Evolutionary conservation across 2,888 invertebrate genomes (phyloP).

Genomic region (Euclidia mi): DNA sequence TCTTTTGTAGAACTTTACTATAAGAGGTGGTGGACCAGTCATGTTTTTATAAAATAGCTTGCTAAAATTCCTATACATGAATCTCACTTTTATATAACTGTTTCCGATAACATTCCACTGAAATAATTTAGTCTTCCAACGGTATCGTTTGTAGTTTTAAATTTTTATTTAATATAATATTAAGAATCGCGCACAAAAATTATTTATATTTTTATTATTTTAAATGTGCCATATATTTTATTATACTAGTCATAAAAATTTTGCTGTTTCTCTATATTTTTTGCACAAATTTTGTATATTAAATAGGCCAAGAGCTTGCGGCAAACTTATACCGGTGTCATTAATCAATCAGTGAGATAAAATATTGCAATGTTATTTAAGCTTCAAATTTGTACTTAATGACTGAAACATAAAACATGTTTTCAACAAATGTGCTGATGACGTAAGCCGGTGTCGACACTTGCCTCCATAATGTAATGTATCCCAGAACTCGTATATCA

Average conservation of each 20-base stretch:
- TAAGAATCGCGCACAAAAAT: constrained; percentile 47
- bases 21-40: too few species aligned
- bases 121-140: constrained; percentile 59
- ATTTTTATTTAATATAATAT: constrained; percentile 47
- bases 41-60: constrained; percentile 23
- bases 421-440: too few species aligned
- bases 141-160: constrained; percentile 43
- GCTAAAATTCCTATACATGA: constrained; percentile 32
- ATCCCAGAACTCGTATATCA: too few species aligned
- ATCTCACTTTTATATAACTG: constrained; percentile 40
- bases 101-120: constrained; percentile 52
- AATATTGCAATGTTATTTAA: too few species aligned
- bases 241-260: constrained; percentile 51
- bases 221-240: constrained; percentile 53
- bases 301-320: constrained; percentile 7
- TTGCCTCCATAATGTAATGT: too few species aligned
- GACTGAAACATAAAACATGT: too few species aligned
- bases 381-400: too few species aligned
- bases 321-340: background rate
- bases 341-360: too few species aligned
- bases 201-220: constrained; percentile 30
- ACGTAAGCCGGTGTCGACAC: too few species aligned
- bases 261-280: constrained; percentile 42
- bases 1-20: too few species aligned
- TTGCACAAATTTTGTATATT: constrained; percentile 45